phyloP scores from a whole-genome alignment of 2,113 vertebrate genomes.

The Fregata magnificens region DNA sequence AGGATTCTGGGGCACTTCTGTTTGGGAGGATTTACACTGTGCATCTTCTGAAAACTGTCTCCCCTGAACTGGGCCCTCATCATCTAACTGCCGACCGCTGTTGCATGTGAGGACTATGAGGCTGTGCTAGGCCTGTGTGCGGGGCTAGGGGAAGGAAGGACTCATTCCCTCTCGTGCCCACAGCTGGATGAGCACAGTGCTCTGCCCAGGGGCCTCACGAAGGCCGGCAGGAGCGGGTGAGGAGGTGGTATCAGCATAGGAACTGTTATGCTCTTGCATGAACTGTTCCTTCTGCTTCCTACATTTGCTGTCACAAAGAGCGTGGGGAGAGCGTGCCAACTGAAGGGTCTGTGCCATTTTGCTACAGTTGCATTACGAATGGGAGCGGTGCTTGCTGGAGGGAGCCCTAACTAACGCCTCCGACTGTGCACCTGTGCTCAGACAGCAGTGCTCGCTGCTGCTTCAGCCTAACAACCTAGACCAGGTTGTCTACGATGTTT shows the following conservation, averaged over 20 bases:
- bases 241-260: not conserved
- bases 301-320: not conserved
- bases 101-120: not conserved
- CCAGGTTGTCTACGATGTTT: not conserved
- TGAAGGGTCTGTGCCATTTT: not conserved
- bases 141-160: too few relatives aligned
- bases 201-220: not conserved
- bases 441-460: not conserved
- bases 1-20: not conserved
- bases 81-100: fast-evolving
- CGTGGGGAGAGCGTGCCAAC: fast-evolving
- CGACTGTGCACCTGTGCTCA: not conserved
- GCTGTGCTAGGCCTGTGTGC: not conserved
- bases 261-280: not conserved
- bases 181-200: not conserved
- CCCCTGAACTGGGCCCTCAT: not conserved
- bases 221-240: not conserved
- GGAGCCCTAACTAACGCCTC: not conserved
- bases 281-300: not conserved
- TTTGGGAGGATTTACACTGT: not conserved
- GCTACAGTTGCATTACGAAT: not conserved
- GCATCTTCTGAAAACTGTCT: not conserved
- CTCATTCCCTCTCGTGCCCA: not conserved
- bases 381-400: not conserved
- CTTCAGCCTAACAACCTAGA: not conserved